Evolutionary conservation across 2,113 vertebrate species (phyloP), one percentile per base, ranked within the genome.

Genomic region (Nanorana parkeri): DNA sequence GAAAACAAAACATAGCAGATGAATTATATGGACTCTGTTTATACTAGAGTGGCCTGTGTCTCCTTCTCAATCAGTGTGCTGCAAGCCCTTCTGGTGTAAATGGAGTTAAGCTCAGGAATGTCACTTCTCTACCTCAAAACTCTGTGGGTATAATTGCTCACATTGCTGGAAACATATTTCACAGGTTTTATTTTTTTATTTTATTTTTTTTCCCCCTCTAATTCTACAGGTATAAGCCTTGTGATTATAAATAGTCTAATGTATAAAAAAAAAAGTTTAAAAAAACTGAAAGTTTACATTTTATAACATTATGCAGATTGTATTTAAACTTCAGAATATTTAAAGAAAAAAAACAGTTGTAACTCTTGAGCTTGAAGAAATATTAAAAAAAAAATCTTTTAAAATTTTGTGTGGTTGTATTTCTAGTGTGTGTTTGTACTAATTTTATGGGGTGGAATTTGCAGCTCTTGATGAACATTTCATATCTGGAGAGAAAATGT

Each of bases 271-370:
- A 10, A 81, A 84, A 52, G 17, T 4, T 4, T 28, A 61, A 80
- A 88, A 90, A 87, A 90, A 92, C 92, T 93, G 90, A 93, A 93
- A 93, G 93, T 94, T 94, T 94, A 94, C 91, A 94, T 94, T 94
- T 94, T 94, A 93, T 94, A 93, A 94, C 91, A 89, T 93, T 93
- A 92, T 92, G 86, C 92, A 94, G 90, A 93, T 94, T 94, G 93
- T 94, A 94, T 94, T 94, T 94, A 94, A 94, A 89, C 92, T 87
- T 88, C 91, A 92, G 89, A 92, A 94, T 94, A 94, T 94, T 94
- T 94, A 94, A 94, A 68, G 80, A 82, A 55, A 47, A 72, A 66
- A 75, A 74, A 82, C 36, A 86, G 90, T 92, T 93, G 92, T 92
- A 93, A 93, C 90, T 93, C 91, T 47, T 92, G 91, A 94, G 92